phyloP scores from a whole-genome alignment of 1,140 invertebrate genomes.

The Philopotamus ludificatus region DNA sequence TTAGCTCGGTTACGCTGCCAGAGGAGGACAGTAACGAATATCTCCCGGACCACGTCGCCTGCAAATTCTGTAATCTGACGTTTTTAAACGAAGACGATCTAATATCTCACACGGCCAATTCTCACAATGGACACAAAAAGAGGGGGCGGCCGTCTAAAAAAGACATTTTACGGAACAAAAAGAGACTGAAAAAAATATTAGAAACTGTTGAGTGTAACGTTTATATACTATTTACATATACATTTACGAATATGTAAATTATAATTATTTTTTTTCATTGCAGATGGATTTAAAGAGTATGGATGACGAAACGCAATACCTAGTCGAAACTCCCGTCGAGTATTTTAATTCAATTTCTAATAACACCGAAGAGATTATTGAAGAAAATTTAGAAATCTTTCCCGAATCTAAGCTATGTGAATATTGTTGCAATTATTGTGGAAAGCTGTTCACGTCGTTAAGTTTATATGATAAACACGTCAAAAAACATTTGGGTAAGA shows the following conservation, averaged over 20 bases:
- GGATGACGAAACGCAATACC: slow-evolving; percentile 16
- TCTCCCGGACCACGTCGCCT: background rate
- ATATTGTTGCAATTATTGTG: slow-evolving; percentile 28
- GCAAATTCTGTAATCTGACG: slow-evolving; percentile 34
- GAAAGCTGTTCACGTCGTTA: slow-evolving; percentile 28
- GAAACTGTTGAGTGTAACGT: slow-evolving; percentile 28
- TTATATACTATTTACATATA: background rate
- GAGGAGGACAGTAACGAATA: background rate
- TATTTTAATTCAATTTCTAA: slow-evolving; percentile 8
- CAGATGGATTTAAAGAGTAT: slow-evolving; percentile 39
- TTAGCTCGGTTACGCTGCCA: background rate
- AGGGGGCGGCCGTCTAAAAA: slow-evolving; percentile 39
- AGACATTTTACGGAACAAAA: slow-evolving; percentile 31
- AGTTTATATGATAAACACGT: slow-evolving; percentile 29
- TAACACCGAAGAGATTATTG: slow-evolving; percentile 12
- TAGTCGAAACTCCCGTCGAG: slow-evolving; percentile 6
- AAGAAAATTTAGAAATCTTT: slow-evolving; percentile 21
- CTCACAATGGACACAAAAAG: slow-evolving; percentile 35
- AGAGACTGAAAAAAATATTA: slow-evolving; percentile 35
- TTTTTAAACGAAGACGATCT: slow-evolving; percentile 36
- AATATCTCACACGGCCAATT: slow-evolving; percentile 27
- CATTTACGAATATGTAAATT: background rate
- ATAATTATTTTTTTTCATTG: background rate
- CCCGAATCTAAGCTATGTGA: slow-evolving; percentile 14
- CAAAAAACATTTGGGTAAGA: slow-evolving; percentile 30